Evolutionary conservation across 1,140 invertebrate species (phyloP), one percentile per base, ranked within the genome.

Genomic region (Atopsyche davidsoni): DNA sequence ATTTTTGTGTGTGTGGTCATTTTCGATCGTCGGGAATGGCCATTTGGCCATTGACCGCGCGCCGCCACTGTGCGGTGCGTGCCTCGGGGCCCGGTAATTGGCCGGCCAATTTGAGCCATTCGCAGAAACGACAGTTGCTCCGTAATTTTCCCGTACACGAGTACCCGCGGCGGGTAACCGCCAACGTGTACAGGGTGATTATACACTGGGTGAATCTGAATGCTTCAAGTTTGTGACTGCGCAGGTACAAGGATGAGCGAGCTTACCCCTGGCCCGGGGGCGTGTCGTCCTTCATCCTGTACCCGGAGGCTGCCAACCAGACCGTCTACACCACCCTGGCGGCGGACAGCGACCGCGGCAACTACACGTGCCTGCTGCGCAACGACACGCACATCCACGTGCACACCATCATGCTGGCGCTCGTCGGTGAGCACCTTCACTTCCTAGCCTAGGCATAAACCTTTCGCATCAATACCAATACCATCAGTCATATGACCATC

Each of bases 221-320:
- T n/a, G n/a, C n/a, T n/a, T n/a, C n/a, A n/a, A n/a, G n/a, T n/a
- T n/a, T n/a, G n/a, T n/a, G n/a, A 58, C 51, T 38, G 74, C 73
- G n/a, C 73, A 86, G 84, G 84, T 84, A 80, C 61, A 87, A 86
- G 71, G 82, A 86, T 60, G 80, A 79, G 38, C 73, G 77, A 35
- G 71, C 82, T n/a, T 86, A 87, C 64, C 85, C 85, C 1, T 87
- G 84, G 84, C 78, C 81, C 2, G 72, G 77, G 23, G 75, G 74
- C 2, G 71, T 77, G 38, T 86, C 83, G 9, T 78, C 76, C 54
- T 75, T 86, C 55, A 85, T 87, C 53, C 65, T 86, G 45, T 86
- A 85, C 63, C 83, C 85, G 0, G 83, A 86, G 65, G 83, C 81
- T 34, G 82, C 80, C 34, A 87, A 87, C 68, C 85, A 87, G 67